Conservation (phyloP, 2,888 invertebrate species). For the Acleris laterana region DNA sequence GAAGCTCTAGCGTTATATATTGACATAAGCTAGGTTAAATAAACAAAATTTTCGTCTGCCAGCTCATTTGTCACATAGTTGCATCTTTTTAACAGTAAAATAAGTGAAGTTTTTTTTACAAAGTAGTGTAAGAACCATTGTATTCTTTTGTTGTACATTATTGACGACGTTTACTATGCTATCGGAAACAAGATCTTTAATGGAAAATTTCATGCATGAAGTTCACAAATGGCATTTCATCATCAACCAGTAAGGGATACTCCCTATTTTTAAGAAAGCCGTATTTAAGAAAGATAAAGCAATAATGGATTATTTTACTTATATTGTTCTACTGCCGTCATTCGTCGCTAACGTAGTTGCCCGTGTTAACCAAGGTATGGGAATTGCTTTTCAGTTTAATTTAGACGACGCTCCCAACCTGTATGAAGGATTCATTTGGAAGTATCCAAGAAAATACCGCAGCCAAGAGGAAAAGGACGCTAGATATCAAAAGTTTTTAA, state of each 20-base stretch:
- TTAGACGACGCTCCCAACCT: slow-evolving; percentile 45
- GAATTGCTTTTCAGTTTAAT: slow-evolving; percentile 42
- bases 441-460: slow-evolving; percentile 50
- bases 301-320: slow-evolving; percentile 10
- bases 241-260: background rate
- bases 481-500: slow-evolving; percentile 56
- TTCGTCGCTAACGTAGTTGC: background rate
- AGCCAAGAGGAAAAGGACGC: slow-evolving; percentile 52
- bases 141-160: background rate
- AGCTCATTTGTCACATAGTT: no score
- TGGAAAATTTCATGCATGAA: slow-evolving; percentile 27
- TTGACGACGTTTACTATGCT: slow-evolving; percentile 6
- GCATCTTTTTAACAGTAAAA: no score
- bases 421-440: slow-evolving; percentile 42
- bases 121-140: no score
- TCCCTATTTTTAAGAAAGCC: background rate
- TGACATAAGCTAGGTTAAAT: no score
- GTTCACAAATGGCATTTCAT: slow-evolving; percentile 11
- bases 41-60: no score
- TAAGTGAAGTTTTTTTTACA: no score
- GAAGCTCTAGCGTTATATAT: no score
- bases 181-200: slow-evolving; percentile 25
- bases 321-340: background rate
- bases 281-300: background rate
- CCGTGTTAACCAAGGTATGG: slow-evolving; percentile 13